Conservation (phyloP, 2,888 invertebrate genomes). For the Limenitis camilla region DNA sequence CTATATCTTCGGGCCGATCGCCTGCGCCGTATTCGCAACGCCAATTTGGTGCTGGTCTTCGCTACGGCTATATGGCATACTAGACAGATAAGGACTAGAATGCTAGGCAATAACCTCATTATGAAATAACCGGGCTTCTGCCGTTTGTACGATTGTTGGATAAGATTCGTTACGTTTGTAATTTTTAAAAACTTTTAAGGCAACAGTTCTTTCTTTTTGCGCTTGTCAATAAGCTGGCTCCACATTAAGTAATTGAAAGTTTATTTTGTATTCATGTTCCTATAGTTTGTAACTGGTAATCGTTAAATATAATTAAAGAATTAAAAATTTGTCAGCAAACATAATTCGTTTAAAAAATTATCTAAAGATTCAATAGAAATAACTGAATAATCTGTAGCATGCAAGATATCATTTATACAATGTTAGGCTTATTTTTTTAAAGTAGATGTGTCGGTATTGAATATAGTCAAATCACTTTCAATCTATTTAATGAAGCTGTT, state of each 20-base stretch:
- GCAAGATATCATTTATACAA: too few relatives aligned
- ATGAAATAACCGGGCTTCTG: constrained; percentile 62
- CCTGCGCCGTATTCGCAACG: constrained; percentile 65
- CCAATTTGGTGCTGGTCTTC: constrained; percentile 69
- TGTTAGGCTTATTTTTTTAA: too few relatives aligned
- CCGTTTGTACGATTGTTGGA: constrained; percentile 50
- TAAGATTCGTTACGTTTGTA: constrained; percentile 33
- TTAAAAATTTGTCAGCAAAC: too few relatives aligned
- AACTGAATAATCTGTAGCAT: too few relatives aligned
- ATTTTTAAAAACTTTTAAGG: constrained; percentile 15
- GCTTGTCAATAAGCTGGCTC: background rate
- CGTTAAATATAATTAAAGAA: background rate
- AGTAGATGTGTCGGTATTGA: too few relatives aligned
- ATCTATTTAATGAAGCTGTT: constrained; percentile 14
- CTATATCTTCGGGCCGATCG: constrained; percentile 64
- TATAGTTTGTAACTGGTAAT: background rate
- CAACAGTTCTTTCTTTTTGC: background rate
- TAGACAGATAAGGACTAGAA: constrained; percentile 62
- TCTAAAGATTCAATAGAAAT: too few relatives aligned
- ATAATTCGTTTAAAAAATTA: too few relatives aligned
- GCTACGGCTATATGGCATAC: constrained; percentile 58
- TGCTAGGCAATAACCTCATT: constrained; percentile 72
- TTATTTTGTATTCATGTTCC: too few relatives aligned
- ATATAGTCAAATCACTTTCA: constrained; percentile 6
- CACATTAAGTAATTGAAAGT: too few relatives aligned